phyloP scores from a whole-genome alignment of 2,113 vertebrate genomes.

The Acrocephalus kingi region DNA sequence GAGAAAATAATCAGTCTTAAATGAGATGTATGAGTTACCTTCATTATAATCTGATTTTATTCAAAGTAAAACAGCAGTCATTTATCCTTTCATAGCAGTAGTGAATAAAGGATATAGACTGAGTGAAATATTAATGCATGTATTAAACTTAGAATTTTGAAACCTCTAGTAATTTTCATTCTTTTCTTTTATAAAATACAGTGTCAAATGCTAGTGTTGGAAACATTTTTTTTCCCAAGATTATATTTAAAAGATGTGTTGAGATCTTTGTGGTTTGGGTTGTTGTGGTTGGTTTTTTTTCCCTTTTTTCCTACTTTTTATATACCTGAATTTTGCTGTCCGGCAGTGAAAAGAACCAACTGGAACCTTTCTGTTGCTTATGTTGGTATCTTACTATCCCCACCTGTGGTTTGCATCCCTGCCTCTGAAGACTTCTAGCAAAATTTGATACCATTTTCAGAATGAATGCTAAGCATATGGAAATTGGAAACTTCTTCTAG shows the following conservation, averaged over 20 bases:
- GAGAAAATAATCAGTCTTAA: slow-evolving; percentile 1
- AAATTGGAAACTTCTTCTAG: neutral
- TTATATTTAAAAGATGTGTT: neutral
- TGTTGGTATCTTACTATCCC: neutral
- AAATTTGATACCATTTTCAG: neutral
- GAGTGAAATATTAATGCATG: neutral
- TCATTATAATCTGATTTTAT: neutral
- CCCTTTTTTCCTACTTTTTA: neutral
- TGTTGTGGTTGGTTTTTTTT: rapidly evolving
- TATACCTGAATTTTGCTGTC: neutral
- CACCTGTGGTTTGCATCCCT: neutral
- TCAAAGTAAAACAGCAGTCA: neutral
- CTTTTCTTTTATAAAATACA: neutral
- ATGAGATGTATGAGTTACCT: neutral
- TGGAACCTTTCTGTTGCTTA: neutral
- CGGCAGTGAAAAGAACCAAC: neutral
- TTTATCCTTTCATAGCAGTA: neutral
- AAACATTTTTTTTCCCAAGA: neutral
- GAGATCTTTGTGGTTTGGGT: neutral
- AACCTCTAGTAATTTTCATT: neutral
- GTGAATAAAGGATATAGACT: neutral
- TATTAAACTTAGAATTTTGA: neutral
- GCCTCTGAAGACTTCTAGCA: neutral
- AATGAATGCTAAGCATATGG: neutral
- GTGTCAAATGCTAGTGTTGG: neutral